Conservation (phyloP, 2,113 vertebrate genomes). For the Aphyosemion australe region DNA sequence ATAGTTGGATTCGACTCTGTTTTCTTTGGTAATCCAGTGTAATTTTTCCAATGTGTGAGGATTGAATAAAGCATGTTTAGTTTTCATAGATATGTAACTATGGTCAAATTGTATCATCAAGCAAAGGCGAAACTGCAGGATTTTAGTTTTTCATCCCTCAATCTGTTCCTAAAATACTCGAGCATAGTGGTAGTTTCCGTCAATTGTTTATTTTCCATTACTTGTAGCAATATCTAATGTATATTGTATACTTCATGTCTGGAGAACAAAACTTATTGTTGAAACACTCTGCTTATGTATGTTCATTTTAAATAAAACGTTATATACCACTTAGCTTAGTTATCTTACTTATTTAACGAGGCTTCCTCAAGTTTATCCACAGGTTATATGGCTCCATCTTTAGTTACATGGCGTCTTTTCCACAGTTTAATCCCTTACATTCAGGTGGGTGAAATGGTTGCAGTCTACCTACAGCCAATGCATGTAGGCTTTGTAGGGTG, state of each 20-base stretch:
- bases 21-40: slow-evolving; percentile 54
- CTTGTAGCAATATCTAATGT: slow-evolving; percentile 75
- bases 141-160: slow-evolving; percentile 50
- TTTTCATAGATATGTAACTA: slow-evolving; percentile 35
- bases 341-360: slow-evolving; percentile 80
- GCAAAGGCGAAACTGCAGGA: slow-evolving; percentile 43
- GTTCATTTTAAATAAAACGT: slow-evolving; percentile 82
- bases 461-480: slow-evolving; percentile 76
- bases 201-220: slow-evolving; percentile 67
- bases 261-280: slow-evolving; percentile 74
- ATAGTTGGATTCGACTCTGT: slow-evolving; percentile 45
- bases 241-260: slow-evolving; percentile 79
- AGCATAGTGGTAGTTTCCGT: slow-evolving; percentile 59
- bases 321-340: slow-evolving; percentile 79
- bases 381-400: slow-evolving; percentile 62
- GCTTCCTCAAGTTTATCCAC: slow-evolving; percentile 76
- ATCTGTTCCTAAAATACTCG: slow-evolving; percentile 49
- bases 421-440: slow-evolving; percentile 57
- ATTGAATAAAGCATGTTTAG: slow-evolving; percentile 64
- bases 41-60: slow-evolving; percentile 63
- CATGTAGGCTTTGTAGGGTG: slow-evolving; percentile 79
- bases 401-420: slow-evolving; percentile 68
- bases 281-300: slow-evolving; percentile 79
- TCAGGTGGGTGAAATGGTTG: slow-evolving; percentile 76
- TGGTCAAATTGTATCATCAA: slow-evolving; percentile 44